phyloP scores from a whole-genome alignment of 2,888 invertebrate species.

The Lacanobia wlatinum region DNA sequence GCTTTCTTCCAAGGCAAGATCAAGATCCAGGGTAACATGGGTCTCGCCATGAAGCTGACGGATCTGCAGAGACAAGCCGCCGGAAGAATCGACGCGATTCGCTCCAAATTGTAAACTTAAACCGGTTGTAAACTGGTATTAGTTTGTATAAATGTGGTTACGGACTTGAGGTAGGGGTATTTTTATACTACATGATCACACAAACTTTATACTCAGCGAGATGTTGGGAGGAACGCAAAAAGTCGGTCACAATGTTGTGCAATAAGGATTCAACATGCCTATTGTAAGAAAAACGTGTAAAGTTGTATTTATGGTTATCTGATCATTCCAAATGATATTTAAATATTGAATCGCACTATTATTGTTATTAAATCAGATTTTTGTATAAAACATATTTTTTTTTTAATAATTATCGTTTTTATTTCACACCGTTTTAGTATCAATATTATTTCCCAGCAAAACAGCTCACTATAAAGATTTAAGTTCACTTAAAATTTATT shows the following conservation, averaged over 20 bases:
- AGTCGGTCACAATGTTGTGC: slow-evolving; percentile 42
- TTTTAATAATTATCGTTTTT: slow-evolving; percentile 34
- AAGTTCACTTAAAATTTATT: slow-evolving; percentile 20
- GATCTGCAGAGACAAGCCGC: slow-evolving; percentile 95
- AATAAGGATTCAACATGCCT: slow-evolving; percentile 44
- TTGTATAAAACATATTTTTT: slow-evolving; percentile 50
- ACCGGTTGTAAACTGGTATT: slow-evolving; percentile 66
- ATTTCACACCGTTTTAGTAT: neutral
- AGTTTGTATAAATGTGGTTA: slow-evolving; percentile 72
- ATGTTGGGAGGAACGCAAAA: slow-evolving; percentile 32
- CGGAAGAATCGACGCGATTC: slow-evolving; percentile 93
- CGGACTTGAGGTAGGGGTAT: slow-evolving; percentile 77
- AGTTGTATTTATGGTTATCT: slow-evolving; percentile 68
- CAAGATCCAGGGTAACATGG: slow-evolving; percentile 99
- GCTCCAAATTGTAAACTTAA: slow-evolving; percentile 93
- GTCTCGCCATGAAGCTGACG: slow-evolving; percentile 97
- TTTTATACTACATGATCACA: slow-evolving; percentile 68
- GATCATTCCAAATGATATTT: slow-evolving; percentile 79
- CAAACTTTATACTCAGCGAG: slow-evolving; percentile 38
- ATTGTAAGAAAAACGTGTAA: slow-evolving; percentile 40
- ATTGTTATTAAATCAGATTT: slow-evolving; percentile 75
- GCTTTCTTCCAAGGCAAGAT: slow-evolving; percentile 99
- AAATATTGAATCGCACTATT: slow-evolving; percentile 68
- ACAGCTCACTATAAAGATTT: neutral
- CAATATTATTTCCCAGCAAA: neutral